Percentiles rank a stretch among this genome's conserved stretches.
Conservation (phyloP, 2,797 vertebrate species). For the Sparidentex hasta region DNA sequence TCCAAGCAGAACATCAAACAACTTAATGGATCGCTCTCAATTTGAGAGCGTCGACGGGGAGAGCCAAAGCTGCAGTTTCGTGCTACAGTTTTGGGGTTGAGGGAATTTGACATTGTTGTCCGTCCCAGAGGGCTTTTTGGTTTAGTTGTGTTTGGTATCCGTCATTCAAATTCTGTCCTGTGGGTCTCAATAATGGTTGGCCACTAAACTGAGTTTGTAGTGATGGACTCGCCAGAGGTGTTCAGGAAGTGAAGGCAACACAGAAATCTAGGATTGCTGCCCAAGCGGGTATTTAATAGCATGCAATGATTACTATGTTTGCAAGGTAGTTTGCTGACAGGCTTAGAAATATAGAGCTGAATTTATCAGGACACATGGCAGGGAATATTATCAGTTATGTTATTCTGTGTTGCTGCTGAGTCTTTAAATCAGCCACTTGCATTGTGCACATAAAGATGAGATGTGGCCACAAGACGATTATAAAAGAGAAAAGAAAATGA, state of each 20-base stretch:
- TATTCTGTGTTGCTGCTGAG: background rate
- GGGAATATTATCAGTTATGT: background rate
- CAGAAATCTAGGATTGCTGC: background rate
- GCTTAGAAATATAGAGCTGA: background rate
- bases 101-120: constrained; percentile 2
- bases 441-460: too few relatives aligned
- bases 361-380: background rate
- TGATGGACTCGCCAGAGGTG: constrained; percentile 8
- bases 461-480: too few relatives aligned
- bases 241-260: background rate
- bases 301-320: background rate
- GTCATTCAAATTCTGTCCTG: constrained; percentile 21
- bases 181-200: constrained; percentile 22
- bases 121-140: constrained; percentile 13
- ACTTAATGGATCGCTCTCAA: constrained; percentile 30
- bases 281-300: constrained; percentile 3
- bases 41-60: constrained; percentile 17
- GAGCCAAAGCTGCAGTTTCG: background rate
- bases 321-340: background rate
- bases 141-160: constrained; percentile 19
- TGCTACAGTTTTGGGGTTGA: background rate
- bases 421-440: background rate
- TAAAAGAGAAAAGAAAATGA: background rate
- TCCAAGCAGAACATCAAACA: constrained; percentile 12
- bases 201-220: constrained; percentile 15